Evolutionary conservation across 2,888 invertebrate genomes (phyloP), one percentile per base, ranked within the genome.

Genomic region (Pheosia gnoma): DNA sequence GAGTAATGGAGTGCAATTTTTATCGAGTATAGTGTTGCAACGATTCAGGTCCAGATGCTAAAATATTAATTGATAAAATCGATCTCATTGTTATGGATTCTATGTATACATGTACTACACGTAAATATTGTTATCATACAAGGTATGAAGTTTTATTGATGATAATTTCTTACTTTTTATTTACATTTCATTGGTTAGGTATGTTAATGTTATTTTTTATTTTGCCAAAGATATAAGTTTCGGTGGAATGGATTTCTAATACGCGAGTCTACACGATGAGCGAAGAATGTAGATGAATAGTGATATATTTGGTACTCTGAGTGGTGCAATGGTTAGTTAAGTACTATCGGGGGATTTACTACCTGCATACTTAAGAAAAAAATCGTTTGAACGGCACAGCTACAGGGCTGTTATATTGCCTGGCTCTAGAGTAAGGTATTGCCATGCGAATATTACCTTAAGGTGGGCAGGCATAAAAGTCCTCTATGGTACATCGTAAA

Each of bases 41-140:
- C 88, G 88, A 90, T 87, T 87, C 86, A 87, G 84, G 82, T 87
- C 84, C 86, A 84, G 80, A 81, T 76, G 75, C 75, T 72, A 79
- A 84, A 86, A 86, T 80, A 83, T 82, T 74, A 76, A 85, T 85
- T 85, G 84, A 87, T 87, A 81, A 87, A 90, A 89, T 86, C 90
- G 93, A 93, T 93, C 93, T 93, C 93, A 93, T 91, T 93, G 91
- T 93, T 93, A 90, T 89, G 86, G 84, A 91, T 85, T 86, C 79
- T 79, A 78, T 77, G 84, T 88, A 86, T 89, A 87, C 83, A 84
- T 84, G 80, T 87, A 87, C 85, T 83, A 81, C 86, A 81, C 83
- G 74, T 87, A 84, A 86, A 85, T 86, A 87, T 92, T 93, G 93
- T 93, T 93, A 93, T 93, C 93, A 93, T 93, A 93, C 93, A 90